Percentiles rank a stretch among this genome's conserved stretches.
Conservation (phyloP, 2,888 invertebrate species). For the Ceramica pisi region DNA sequence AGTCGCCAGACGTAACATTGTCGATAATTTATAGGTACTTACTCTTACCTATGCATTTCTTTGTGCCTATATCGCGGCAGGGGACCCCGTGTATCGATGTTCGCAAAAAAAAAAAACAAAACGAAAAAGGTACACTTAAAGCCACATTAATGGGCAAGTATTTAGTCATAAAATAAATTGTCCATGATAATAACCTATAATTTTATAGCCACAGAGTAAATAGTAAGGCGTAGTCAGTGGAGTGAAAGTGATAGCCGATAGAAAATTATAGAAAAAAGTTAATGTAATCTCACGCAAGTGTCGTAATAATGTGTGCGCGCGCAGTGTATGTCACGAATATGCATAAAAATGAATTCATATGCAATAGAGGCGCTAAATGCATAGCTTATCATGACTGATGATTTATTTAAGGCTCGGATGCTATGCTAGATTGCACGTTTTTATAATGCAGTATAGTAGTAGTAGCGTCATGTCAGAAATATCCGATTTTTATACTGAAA, state of each 20-base stretch:
- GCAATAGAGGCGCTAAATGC: constrained; percentile 33
- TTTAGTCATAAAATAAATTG: constrained; percentile 45
- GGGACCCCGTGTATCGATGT: constrained; percentile 39
- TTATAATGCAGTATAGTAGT: neutral
- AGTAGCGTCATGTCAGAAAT: neutral
- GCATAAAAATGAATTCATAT: constrained; percentile 50
- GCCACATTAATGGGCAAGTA: constrained; percentile 36
- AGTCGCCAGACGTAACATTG: constrained; percentile 39
- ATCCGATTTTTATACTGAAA: neutral
- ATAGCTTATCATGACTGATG: constrained; percentile 33
- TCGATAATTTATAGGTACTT: constrained; percentile 49
- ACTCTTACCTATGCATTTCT: constrained; percentile 39
- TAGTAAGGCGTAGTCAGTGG: neutral
- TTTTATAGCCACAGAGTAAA: constrained; percentile 13
- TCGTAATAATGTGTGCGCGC: constrained; percentile 28
- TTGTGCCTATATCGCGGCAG: constrained; percentile 39
- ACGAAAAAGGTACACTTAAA: constrained; percentile 38
- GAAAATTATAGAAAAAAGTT: constrained; percentile 36
- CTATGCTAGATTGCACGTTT: neutral
- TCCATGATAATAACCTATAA: constrained; percentile 13
- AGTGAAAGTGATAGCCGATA: constrained; percentile 47
- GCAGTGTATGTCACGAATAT: constrained; percentile 38
- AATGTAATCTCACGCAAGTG: constrained; percentile 50
- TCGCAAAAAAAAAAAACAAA: constrained; percentile 42
- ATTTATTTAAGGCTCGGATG: constrained; percentile 8